These are phyloP conservation scores for Acomys russatus DNA, from an alignment of 2,797 vertebrate genomes.

Conservation along the genomic window DNA sequence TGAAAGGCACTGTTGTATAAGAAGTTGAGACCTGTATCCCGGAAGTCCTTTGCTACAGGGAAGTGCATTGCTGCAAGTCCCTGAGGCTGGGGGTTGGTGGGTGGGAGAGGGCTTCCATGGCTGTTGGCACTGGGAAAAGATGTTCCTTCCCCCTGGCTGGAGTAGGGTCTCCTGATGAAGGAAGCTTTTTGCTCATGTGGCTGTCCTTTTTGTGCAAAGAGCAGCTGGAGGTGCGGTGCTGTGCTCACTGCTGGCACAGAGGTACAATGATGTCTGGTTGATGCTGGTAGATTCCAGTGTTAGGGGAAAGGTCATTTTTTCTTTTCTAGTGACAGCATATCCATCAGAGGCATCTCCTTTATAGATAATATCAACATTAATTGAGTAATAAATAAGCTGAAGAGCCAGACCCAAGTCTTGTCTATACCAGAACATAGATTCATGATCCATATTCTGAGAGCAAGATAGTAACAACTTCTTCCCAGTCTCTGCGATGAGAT, in stretches of 20 bases:
- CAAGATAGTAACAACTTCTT: conserved; percentile 33
- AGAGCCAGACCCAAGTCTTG: conserved; percentile 51
- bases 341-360: conserved; percentile 35
- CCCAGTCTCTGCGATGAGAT: background rate
- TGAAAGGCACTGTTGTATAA: background rate
- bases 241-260: conserved; percentile 73
- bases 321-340: background rate
- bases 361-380: rapidly evolving
- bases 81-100: too few species aligned
- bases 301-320: background rate
- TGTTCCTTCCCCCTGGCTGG: background rate
- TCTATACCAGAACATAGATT: conserved; percentile 49
- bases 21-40: rapidly evolving
- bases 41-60: rapidly evolving
- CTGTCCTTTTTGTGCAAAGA: conserved; percentile 29
- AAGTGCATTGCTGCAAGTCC: background rate
- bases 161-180: too few species aligned
- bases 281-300: background rate
- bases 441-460: conserved; percentile 34
- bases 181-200: background rate
- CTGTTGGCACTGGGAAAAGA: too few species aligned
- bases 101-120: background rate
- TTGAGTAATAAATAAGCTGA: conserved; percentile 66
- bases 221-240: background rate
- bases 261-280: conserved; percentile 65